Percentiles rank a stretch among this genome's conserved stretches.
phyloP scores from a whole-genome alignment of 92 coral and sea anemone species.

The Chrysogorgia sp. region DNA sequence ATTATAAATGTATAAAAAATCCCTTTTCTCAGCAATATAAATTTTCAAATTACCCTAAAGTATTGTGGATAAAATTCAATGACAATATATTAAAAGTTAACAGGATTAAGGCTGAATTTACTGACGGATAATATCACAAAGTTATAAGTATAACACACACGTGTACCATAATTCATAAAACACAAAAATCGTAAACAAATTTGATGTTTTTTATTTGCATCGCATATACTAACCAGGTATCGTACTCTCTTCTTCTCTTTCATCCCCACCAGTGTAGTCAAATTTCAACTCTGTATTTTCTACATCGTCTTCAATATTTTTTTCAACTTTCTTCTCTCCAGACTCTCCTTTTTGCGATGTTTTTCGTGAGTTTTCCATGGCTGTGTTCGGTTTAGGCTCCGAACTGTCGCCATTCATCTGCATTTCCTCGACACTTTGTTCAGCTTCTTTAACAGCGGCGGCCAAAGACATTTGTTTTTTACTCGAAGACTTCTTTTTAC shows the following conservation, averaged over 20 bases:
- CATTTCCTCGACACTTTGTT: constrained; percentile 65
- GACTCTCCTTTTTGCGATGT: constrained; percentile 30
- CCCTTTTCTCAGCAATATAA: no score
- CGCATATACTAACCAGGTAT: not conserved
- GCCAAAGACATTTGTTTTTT: constrained; percentile 86
- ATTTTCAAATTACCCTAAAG: no score
- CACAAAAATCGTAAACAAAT: no score
- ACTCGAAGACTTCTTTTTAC: constrained; percentile 41
- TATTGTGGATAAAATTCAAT: no score
- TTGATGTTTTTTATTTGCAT: not conserved
- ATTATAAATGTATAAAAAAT: no score
- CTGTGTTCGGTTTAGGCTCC: constrained; percentile 4
- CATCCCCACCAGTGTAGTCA: constrained; percentile 48
- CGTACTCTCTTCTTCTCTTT: constrained; percentile 47
- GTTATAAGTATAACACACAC: no score
- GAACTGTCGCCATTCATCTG: constrained; percentile 40
- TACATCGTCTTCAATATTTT: constrained; percentile 30
- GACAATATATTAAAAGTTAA: no score
- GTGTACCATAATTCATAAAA: no score
- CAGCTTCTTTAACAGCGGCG: constrained; percentile 98
- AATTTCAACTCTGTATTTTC: constrained; percentile 38
- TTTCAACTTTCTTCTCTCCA: constrained; percentile 31
- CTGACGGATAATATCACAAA: no score
- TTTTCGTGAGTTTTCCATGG: constrained; percentile 10
- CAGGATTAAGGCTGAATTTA: no score